Evolutionary conservation across 1,140 invertebrate species (phyloP).

Genomic region (Macrobrachium rosenbergii): DNA sequence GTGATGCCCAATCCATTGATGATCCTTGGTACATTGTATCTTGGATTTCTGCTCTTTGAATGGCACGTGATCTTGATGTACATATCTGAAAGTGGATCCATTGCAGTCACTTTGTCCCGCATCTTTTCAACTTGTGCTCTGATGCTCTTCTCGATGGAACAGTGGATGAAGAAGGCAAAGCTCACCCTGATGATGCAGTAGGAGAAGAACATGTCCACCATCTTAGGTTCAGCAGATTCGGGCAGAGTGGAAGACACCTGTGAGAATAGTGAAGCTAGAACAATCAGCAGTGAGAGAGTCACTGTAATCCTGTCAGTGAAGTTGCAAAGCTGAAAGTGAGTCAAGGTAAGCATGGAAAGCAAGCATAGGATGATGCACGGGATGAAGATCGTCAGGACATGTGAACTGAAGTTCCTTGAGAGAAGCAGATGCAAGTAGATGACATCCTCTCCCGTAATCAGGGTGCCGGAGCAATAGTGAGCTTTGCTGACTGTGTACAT

Average conservation of each 20-base stretch:
- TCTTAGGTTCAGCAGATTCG: conserved; percentile 23
- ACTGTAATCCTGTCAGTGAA: conserved; percentile 44
- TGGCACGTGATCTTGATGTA: too few relatives aligned
- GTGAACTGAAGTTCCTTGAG: conserved; percentile 9
- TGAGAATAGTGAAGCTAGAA: conserved; percentile 41
- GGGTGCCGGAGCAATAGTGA: background rate
- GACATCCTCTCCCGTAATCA: background rate
- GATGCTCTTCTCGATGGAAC: conserved; percentile 17
- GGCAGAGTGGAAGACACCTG: conserved; percentile 30
- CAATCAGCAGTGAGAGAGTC: conserved; percentile 39
- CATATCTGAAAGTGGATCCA: too few relatives aligned
- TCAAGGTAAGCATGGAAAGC: conserved; percentile 20
- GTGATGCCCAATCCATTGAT: too few relatives aligned
- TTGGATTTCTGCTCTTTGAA: too few relatives aligned
- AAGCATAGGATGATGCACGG: conserved; percentile 32
- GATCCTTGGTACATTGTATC: too few relatives aligned
- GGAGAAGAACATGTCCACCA: conserved; percentile 40
- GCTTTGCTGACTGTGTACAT: conserved; percentile 9
- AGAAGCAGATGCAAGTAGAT: conserved; percentile 26
- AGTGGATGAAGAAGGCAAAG: conserved; percentile 42
- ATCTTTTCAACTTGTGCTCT: background rate
- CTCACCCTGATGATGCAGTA: conserved; percentile 35
- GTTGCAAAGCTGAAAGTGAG: conserved; percentile 16
- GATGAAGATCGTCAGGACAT: conserved; percentile 27
- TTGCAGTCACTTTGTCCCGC: too few relatives aligned